Evolutionary conservation across 1,140 invertebrate genomes (phyloP).

Genomic region (Coenobita brevimanus): DNA sequence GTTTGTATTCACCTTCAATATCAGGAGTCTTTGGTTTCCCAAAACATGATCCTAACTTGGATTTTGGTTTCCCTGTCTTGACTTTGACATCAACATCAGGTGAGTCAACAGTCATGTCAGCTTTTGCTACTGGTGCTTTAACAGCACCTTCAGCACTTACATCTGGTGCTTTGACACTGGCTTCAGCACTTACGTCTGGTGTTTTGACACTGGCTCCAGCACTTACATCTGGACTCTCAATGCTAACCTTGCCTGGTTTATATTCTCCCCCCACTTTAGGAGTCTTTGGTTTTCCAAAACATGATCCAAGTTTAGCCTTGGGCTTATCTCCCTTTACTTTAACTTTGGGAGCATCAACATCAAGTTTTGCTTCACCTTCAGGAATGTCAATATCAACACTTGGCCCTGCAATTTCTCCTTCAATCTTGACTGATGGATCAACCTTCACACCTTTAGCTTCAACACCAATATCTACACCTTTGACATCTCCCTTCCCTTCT

Average conservation of each 20-base stretch:
- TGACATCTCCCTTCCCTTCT: not conserved
- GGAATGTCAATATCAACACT: not conserved
- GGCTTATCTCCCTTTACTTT: slow-evolving; percentile 35
- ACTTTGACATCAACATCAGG: slow-evolving; percentile 7
- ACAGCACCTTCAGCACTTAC: not conserved
- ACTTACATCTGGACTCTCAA: slow-evolving; percentile 23
- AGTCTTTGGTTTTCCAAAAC: slow-evolving; percentile 51
- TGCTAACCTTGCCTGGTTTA: slow-evolving; percentile 19
- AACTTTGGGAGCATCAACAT: slow-evolving; percentile 8
- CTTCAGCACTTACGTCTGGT: not conserved
- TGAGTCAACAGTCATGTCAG: slow-evolving; percentile 3
- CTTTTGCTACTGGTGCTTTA: not conserved
- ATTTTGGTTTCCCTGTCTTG: not conserved
- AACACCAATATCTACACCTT: not conserved
- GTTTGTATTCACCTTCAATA: not conserved
- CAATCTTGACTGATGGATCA: not conserved
- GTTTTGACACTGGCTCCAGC: not conserved
- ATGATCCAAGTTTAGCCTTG: slow-evolving; percentile 44
- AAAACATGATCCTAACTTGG: slow-evolving; percentile 15
- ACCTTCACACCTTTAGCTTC: not conserved
- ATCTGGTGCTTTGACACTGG: no score
- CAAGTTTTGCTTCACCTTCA: slow-evolving; percentile 2
- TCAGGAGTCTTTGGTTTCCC: slow-evolving; percentile 9
- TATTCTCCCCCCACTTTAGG: slow-evolving; percentile 31
- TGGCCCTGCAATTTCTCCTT: not conserved